Base-by-base conservation (phyloP, 2,888 invertebrate genomes). In the Drosophila bunnanda region DNA sequence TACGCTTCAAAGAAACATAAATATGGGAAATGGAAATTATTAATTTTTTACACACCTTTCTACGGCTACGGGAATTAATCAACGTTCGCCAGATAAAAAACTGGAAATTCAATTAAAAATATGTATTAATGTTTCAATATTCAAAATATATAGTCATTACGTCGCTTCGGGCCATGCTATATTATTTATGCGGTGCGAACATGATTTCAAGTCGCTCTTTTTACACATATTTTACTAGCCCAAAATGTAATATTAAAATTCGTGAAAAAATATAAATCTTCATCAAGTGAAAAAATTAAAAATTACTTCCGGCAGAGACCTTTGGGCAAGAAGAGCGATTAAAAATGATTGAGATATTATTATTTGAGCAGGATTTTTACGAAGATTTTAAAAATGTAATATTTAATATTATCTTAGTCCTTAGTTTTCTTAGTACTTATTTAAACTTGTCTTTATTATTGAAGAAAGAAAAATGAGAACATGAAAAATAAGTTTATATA, bases 1-100 rank as follows among this genome's bases (percentile, higher is more conserved):
- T 69, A 67, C 79, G 77, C 73, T 76, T 83, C 60, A 80, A 79
- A 86, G 66, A 77, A 62, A 83, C 66, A 80, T 77, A 66, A 66
- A 83, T 71, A 82, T 66, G 75, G 66, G 38, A 57, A 69, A 72
- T 72, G 57, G 52, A 72, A 75, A 54, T 66, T 57, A 72, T 66
- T 69, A 71, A 72, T 75, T 72, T 66, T 75, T 58, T 67, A 53
- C 53, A 38, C 38, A 48, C 32, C 52, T 52, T 60, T 46, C 25
- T 34, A 38, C 30, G 53, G 54, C 57, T 44, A n/a, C n/a, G 64
- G 50, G 61, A 71, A 73, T 73, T 73, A 73, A 73, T 73, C 74
- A 73, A 72, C 28, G 52, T 39, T 55, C 28, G 52, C 13, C 17
- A 39, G 39, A 43, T 4, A 59, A 64, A 62, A 70, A 57, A 46